phyloP scores from a whole-genome alignment of 2,797 vertebrate genomes.

The Pogoniulus pusillus region DNA sequence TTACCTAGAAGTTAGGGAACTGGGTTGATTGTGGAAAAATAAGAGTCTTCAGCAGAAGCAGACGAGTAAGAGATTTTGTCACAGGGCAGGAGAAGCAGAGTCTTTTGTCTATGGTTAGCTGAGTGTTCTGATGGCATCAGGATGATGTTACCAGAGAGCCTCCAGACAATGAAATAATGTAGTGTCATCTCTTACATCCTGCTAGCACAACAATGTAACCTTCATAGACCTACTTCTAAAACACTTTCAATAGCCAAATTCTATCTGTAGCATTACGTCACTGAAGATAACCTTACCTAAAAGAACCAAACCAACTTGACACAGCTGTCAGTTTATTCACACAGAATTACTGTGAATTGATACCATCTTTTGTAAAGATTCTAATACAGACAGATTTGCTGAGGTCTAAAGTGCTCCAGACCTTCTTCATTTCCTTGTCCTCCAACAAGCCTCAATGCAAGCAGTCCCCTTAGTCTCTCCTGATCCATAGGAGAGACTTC shows the following conservation, averaged over 20 bases:
- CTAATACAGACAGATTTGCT: background rate
- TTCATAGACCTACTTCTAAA: background rate
- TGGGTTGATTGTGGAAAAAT: background rate
- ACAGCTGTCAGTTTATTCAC: background rate
- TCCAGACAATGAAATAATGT: conserved; percentile 43
- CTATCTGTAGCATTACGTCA: background rate
- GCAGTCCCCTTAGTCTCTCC: background rate
- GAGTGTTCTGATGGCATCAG: conserved; percentile 23
- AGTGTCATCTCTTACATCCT: conserved; percentile 25
- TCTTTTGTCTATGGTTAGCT: conserved; percentile 43
- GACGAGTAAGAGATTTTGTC: conserved; percentile 10
- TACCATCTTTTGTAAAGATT: background rate
- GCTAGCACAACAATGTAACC: background rate
- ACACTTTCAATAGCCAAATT: background rate
- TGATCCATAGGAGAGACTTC: background rate
- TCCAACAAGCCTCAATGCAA: background rate
- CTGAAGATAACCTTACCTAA: background rate
- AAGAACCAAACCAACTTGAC: background rate
- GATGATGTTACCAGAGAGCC: conserved; percentile 22
- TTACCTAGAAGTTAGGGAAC: background rate
- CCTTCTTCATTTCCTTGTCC: background rate
- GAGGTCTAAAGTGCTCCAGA: background rate
- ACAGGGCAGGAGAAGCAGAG: background rate
- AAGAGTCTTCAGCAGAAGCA: background rate
- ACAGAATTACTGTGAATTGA: background rate